Evolutionary conservation across 2,113 vertebrate species (phyloP).

Genomic region (Piaya cayana): DNA sequence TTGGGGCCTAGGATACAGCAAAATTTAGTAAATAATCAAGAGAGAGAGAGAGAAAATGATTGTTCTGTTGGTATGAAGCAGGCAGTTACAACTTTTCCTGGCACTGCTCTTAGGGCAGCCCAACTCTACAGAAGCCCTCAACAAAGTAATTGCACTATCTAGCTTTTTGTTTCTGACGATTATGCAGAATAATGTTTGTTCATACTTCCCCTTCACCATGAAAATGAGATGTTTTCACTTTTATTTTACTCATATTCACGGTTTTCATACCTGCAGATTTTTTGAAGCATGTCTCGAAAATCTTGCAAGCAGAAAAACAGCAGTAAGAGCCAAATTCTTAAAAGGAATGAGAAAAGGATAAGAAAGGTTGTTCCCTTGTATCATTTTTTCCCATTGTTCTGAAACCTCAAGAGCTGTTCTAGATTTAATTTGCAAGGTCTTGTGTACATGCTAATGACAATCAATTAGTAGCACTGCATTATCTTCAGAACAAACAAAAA

Average conservation of each 20-base stretch:
- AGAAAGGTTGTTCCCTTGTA: background rate
- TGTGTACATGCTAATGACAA: background rate
- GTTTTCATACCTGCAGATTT: background rate
- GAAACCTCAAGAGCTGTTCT: background rate
- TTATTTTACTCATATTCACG: background rate
- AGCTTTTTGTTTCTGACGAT: background rate
- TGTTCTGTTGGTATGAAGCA: fast-evolving
- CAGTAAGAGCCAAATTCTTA: background rate
- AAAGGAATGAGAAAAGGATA: background rate
- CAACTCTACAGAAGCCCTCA: background rate
- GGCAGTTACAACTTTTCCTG: background rate
- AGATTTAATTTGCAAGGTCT: background rate
- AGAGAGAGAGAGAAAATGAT: background rate
- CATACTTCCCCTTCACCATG: background rate
- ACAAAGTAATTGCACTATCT: background rate
- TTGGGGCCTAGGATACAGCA: background rate
- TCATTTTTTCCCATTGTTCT: background rate
- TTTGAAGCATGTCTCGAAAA: background rate
- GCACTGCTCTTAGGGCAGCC: background rate
- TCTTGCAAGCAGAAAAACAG: background rate
- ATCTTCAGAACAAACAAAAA: background rate
- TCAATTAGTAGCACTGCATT: background rate
- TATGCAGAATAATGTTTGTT: background rate
- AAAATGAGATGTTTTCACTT: background rate
- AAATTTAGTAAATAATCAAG: background rate